Evolutionary conservation across 2,888 invertebrate species (phyloP).

Genomic region (Drosophila ezoana): DNA sequence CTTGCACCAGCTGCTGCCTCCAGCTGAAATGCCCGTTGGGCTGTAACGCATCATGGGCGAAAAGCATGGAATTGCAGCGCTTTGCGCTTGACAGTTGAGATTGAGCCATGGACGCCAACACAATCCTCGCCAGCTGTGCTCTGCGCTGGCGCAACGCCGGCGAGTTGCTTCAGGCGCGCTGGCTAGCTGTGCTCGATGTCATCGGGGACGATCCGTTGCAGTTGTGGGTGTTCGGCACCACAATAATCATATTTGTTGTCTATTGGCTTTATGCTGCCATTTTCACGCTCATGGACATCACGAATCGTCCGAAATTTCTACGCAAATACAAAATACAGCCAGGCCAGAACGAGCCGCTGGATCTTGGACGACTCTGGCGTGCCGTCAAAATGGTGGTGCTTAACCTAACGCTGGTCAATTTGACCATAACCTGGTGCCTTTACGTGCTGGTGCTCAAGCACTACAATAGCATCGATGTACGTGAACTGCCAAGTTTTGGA

Average conservation of each 20-base stretch:
- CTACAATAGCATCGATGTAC: constrained; percentile 85
- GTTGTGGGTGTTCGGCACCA: constrained; percentile 88
- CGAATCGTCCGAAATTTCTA: constrained; percentile 89
- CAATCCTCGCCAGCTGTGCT: constrained; percentile 24
- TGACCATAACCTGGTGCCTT: constrained; percentile 86
- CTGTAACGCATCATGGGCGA: constrained; percentile 18
- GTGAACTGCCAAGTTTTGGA: constrained; percentile 90
- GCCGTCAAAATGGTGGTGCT: constrained; percentile 89
- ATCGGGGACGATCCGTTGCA: constrained; percentile 88
- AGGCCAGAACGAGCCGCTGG: constrained; percentile 91
- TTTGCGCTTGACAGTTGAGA: constrained; percentile 17
- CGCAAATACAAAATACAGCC: constrained; percentile 92
- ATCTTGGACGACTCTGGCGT: constrained; percentile 86
- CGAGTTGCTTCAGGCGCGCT: constrained; percentile 90
- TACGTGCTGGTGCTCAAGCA: constrained; percentile 35
- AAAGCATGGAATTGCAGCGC: not conserved
- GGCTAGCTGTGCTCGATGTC: constrained; percentile 89
- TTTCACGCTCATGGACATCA: constrained; percentile 90
- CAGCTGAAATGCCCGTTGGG: not conserved
- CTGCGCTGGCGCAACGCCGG: constrained; percentile 88
- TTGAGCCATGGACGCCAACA: constrained; percentile 28
- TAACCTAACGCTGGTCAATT: constrained; percentile 90
- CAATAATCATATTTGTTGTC: constrained; percentile 86
- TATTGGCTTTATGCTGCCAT: constrained; percentile 91
- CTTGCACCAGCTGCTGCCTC: not conserved